Evolutionary conservation across 2,888 invertebrate species (phyloP), one percentile per base, ranked within the genome.

Genomic region (Tanytarsus gracilentus): DNA sequence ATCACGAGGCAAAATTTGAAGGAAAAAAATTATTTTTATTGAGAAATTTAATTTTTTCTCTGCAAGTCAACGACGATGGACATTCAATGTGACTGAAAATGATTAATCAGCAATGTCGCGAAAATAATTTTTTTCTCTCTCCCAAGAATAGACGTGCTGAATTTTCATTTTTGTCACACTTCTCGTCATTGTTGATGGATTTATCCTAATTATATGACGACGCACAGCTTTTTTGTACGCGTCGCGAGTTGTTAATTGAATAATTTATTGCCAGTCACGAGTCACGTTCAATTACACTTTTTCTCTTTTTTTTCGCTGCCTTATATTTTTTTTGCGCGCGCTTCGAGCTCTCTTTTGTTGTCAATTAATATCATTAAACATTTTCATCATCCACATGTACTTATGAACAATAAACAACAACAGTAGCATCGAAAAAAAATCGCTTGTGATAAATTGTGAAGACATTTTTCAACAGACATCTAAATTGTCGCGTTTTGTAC

Each of bases 211-310:
- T 53, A 53, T 53, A 53, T 53, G 53, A 53, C 33, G 33, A 53
- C 53, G 53, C 53, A 53, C 53, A 53, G 53, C 36, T 53, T 36
- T 25, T n/a, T 33, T n/a, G 9, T n/a, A 4, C 33, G 9, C 33
- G 3, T 5, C 53, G 53, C 26, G 53, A 53, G 53, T 53, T 55
- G 55, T 55, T 55, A 55, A 55, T 55, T 55, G 55, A 40, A 55
- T 55, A 55, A 55, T 55, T 55, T 55, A 55, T 55, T 55, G 55
- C 33, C 55, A 55, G 55, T 55, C 55, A 55, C 55, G 55, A 55
- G 55, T 55, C 55, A 55, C 55, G 55, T 55, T 55, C 55, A 55
- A 55, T 55, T 55, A 55, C 40, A 55, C 21, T 39, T 55, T 55
- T 40, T 26, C 40, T 26, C 36, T 23, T 11, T 51, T 16, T 16